Base-by-base conservation (phyloP, 2,797 vertebrate species). In the Pseudomugil tenellus region DNA sequence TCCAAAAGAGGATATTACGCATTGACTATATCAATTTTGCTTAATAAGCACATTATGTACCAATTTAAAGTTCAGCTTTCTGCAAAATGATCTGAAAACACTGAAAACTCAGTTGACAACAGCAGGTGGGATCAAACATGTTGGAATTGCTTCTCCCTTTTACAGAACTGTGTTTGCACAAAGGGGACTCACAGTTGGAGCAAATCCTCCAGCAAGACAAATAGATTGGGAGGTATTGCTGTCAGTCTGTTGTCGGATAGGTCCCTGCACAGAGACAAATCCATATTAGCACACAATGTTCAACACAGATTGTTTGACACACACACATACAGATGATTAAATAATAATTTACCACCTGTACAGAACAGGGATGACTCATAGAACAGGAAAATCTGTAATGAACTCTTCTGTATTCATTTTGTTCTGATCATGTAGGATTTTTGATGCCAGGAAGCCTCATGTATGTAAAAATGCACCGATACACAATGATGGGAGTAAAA, bases 241-340 rank as follows among this genome's bases (percentile, higher is more conserved):
- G 95, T 90, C 86, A 98, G 95, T 87, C 91, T 93, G 93, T 99
- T 99, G 86, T 72, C 95, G 88, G 96, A 96, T 75, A 99, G 90
- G 87, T 99, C 98, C 81, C 97, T 98, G 93, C 2, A 5, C 1
- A 46, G 75, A 89, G 88, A 80, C 46, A 83, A 72, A 87, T 56
- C 72, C 43, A 77, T 57, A 61, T 65, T 21, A 7, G 31, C 58
- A 71, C 14, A 67, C 61, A 67, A 73, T 9, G 63, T 41, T 19
- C 64, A 43, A 73, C 12, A 76, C 11, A 76, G 31, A 46, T n/a
- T 59, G 55, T 48, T 34, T 25, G 67, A 59, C 28, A 25, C 34
- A 51, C 17, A 54, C n/a, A 21, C 9, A 31, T 2, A 59, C 5
- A 63, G 10, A 68, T 41, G 16, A 14, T 21, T 3, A 28, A 34